Evolutionary conservation across 2,888 invertebrate species (phyloP).

Genomic region (Petrolisthes manimaculis): DNA sequence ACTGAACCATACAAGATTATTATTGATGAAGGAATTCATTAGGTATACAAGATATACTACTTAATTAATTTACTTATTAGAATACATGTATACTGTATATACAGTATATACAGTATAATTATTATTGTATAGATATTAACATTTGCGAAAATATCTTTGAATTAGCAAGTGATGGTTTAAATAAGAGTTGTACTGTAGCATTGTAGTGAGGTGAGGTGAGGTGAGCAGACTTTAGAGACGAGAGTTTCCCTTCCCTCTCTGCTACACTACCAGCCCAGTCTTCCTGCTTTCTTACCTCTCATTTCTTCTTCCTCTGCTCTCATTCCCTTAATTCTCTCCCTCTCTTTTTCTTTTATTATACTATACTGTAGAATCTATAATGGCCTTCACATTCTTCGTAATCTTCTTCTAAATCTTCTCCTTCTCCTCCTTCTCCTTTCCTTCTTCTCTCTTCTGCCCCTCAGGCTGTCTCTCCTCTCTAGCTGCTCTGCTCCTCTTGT

Average conservation of each 20-base stretch:
- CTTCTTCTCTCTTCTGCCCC: not conserved
- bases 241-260: not conserved
- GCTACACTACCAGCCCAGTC: not conserved
- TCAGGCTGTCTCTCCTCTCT: not conserved
- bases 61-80: no score
- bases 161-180: no score
- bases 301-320: not conserved
- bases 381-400: constrained; percentile 8
- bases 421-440: not conserved
- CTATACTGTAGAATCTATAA: not conserved
- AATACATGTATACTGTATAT: no score
- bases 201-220: no score
- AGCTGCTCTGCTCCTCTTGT: not conserved
- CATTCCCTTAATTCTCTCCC: not conserved
- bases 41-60: no score
- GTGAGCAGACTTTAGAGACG: no score
- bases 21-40: no score
- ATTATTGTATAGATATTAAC: no score
- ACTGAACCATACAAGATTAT: no score
- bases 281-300: not conserved
- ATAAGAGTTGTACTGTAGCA: no score
- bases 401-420: not conserved
- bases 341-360: not conserved
- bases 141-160: no score
- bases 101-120: no score